Percentiles rank a stretch among this genome's conserved stretches.
These are phyloP conservation scores for Cyprinodon variegatus DNA, from an alignment of 2,113 vertebrate genomes.

Conservation along the genomic window DNA sequence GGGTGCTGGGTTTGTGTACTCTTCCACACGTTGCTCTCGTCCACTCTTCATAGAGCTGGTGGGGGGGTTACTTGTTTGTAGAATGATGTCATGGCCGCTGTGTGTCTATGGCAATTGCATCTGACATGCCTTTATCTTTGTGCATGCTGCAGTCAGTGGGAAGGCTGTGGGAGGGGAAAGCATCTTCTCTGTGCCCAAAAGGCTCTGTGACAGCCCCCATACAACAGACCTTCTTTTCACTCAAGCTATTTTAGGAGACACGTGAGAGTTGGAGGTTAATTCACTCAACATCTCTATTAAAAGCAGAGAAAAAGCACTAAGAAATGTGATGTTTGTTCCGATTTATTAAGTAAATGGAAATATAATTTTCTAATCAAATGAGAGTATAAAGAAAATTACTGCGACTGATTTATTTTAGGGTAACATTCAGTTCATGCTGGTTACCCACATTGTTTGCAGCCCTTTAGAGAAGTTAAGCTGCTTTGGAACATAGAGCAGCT, in stretches of 20 bases:
- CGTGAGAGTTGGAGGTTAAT: conserved; percentile 60
- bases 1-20: conserved; percentile 67
- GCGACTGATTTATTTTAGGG: conserved; percentile 59
- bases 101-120: conserved; percentile 74
- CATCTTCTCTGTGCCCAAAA: conserved; percentile 58
- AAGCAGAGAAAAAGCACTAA: conserved; percentile 31
- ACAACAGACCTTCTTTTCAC: conserved; percentile 72
- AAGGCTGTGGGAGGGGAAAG: conserved; percentile 49
- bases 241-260: conserved; percentile 76
- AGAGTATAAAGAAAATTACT: conserved; percentile 48
- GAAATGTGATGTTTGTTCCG: conserved; percentile 41
- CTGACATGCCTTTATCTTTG: conserved; percentile 83
- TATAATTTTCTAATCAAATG: conserved; percentile 42
- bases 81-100: conserved; percentile 78
- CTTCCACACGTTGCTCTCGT: conserved; percentile 57
- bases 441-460: conserved; percentile 65
- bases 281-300: conserved; percentile 47
- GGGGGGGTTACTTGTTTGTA: conserved; percentile 45
- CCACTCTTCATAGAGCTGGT: conserved; percentile 47
- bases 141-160: conserved; percentile 68
- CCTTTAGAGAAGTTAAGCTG: conserved; percentile 26
- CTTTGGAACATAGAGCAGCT: conserved; percentile 29
- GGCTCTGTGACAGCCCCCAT: conserved; percentile 47
- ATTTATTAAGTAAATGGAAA: conserved; percentile 52
- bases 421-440: conserved; percentile 37